Conservation (phyloP, 2,888 invertebrate species). For the Muschampia plurimacula region DNA sequence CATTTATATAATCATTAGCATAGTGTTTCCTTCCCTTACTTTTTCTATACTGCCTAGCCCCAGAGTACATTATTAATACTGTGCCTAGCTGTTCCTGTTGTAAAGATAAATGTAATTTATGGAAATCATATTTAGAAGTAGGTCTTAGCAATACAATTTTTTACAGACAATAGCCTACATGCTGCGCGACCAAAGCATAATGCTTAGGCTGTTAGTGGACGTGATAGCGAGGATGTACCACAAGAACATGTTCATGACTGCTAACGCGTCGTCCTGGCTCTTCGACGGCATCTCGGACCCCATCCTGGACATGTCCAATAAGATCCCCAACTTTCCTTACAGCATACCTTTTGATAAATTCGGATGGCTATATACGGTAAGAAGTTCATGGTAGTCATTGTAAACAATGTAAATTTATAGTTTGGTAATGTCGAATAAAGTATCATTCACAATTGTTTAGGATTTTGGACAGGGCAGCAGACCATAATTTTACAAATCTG, state of each 20-base stretch:
- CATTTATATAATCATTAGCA: too few relatives aligned
- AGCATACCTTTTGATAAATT: conserved; percentile 90
- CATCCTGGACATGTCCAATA: conserved; percentile 87
- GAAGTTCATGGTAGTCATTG: conserved; percentile 46
- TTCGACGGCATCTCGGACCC: conserved; percentile 93
- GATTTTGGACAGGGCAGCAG: too few relatives aligned
- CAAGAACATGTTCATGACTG: conserved; percentile 84
- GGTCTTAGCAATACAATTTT: too few relatives aligned
- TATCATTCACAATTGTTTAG: too few relatives aligned
- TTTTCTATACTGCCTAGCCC: conserved; percentile 53
- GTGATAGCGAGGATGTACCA: conserved; percentile 44
- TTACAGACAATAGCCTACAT: too few relatives aligned
- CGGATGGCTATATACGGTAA: conserved; percentile 93
- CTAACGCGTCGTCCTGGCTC: conserved; percentile 88
- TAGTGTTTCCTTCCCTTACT: too few relatives aligned
- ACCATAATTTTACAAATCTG: too few relatives aligned
- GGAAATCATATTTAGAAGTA: conserved; percentile 80
- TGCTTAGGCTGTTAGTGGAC: too few relatives aligned
- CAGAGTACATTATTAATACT: conserved; percentile 72
- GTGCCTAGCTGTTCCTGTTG: conserved; percentile 52
- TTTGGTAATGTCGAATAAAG: too few relatives aligned
- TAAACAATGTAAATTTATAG: too few relatives aligned
- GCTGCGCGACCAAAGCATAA: too few relatives aligned
- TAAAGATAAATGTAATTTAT: conserved; percentile 54
- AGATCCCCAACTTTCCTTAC: conserved; percentile 80